Evolutionary conservation across 2,797 vertebrate genomes (phyloP), one percentile per base, ranked within the genome.

Genomic region (Enoplosus armatus): DNA sequence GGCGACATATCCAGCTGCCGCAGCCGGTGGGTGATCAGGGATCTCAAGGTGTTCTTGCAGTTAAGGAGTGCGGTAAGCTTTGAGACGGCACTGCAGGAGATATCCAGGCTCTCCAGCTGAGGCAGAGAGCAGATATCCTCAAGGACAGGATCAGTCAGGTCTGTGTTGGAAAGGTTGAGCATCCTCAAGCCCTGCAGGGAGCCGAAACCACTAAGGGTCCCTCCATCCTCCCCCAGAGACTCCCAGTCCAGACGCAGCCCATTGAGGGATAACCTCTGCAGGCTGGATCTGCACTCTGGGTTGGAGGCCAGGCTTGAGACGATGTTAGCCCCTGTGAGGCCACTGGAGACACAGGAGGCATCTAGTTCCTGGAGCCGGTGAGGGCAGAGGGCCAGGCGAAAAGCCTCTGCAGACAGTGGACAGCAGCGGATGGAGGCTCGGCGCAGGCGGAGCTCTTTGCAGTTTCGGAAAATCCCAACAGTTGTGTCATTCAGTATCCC

Each of bases 331-430:
- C 96, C 97, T 0, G 96, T 97, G 74, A 98, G 95, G 65, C 96
- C 96, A 2, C 96, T 96, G 6, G 95, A 94, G 27, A 97, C 95
- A 79, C 95, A 95, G 0, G 97, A 97, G 10, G 96, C 97, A 41
- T 99, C 97, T 12, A 99, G 94, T 77, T 99, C 98, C 75, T 97
- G 96, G 77, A 99, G 95, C 35, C 97, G 96, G 92, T 99, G 98
- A 73, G 96, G 96, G 90, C 97, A 97, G 82, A 99, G 95, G 0
- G 97, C 97, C 89, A 96, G 95, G 67, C 92, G 92, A 91, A 99
- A 98, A 75, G 97, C 97, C 79, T 96, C 95, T 0, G 96, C 95
- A 0, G 98, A 98, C 78, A 99, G 94, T 6, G 95, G 95, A 0
- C 96, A 97, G 82, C 94, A 95, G 71, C 95, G 96, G 87, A 99